These are phyloP conservation scores for Takifugu flavidus DNA, from an alignment of 2,113 vertebrate species.

Conservation along the genomic window DNA sequence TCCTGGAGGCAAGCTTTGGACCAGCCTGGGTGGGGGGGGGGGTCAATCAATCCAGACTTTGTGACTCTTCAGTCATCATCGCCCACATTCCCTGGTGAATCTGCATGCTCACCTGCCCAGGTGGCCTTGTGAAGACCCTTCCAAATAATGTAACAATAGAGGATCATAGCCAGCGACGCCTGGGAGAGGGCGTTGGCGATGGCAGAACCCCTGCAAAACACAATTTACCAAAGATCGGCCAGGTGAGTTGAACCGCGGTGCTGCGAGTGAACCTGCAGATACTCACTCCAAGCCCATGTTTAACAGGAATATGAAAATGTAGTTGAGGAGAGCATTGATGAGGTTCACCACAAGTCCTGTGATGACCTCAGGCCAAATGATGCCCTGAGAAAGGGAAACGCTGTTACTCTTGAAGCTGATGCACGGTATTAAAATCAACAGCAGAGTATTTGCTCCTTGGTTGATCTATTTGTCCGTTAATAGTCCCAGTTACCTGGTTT, in stretches of 20 bases:
- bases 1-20: too few species aligned
- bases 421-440: background rate
- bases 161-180: too few species aligned
- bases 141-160: conserved; percentile 78
- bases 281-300: conserved; percentile 88
- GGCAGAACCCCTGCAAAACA: too few species aligned
- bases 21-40: too few species aligned
- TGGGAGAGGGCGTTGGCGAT: too few species aligned
- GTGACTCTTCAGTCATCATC: too few species aligned
- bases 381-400: conserved; percentile 68
- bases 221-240: too few species aligned
- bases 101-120: conserved; percentile 81
- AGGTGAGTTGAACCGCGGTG: too few species aligned
- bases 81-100: too few species aligned
- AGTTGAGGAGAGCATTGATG: conserved; percentile 83
- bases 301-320: conserved; percentile 79
- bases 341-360: conserved; percentile 83
- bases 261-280: too few species aligned
- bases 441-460: background rate
- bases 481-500: conserved; percentile 79
- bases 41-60: too few species aligned
- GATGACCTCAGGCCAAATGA: conserved; percentile 85
- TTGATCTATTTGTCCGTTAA: too few species aligned
- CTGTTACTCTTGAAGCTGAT: background rate
- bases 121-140: conserved; percentile 81